These are phyloP conservation scores for Zaprionus capensis DNA, from an alignment of 1,140 invertebrate genomes.

Conservation along the genomic window DNA sequence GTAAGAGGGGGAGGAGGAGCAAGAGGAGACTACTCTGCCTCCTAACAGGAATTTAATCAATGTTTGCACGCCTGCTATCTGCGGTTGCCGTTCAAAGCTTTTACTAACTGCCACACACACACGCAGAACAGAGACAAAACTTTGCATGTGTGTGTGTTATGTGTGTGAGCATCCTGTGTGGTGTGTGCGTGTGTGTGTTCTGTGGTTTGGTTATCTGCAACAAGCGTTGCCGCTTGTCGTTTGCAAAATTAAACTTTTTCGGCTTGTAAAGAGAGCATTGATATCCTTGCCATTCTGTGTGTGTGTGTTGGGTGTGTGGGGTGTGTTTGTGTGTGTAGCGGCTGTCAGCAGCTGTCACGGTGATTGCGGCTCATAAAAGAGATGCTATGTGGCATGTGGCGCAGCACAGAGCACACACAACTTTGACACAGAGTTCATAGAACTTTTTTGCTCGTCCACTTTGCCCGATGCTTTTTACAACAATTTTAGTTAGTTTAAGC, in stretches of 20 bases:
- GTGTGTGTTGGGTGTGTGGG: slow-evolving; percentile 13
- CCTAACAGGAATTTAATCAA: slow-evolving; percentile 60
- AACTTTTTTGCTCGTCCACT: slow-evolving; percentile 15
- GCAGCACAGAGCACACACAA: slow-evolving; percentile 5
- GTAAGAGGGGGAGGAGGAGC: slow-evolving; percentile 7
- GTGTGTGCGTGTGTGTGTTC: slow-evolving; percentile 27
- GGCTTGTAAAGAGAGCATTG: slow-evolving; percentile 23
- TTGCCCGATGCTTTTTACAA: slow-evolving; percentile 11
- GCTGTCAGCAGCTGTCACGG: slow-evolving; percentile 22
- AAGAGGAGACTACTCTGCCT: not conserved
- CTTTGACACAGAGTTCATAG: slow-evolving; percentile 31
- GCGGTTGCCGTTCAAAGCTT: slow-evolving; percentile 18
- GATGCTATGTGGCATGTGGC: slow-evolving; percentile 32
- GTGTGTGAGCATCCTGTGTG: slow-evolving; percentile 12
- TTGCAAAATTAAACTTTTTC: slow-evolving; percentile 45
- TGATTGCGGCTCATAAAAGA: slow-evolving; percentile 36
- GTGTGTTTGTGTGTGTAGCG: slow-evolving; percentile 2
- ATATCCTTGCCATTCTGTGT: slow-evolving; percentile 7
- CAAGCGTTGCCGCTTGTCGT: slow-evolving; percentile 15
- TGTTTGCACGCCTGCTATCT: slow-evolving; percentile 55
- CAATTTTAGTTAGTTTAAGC: slow-evolving; percentile 18
- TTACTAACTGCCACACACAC: slow-evolving; percentile 13
- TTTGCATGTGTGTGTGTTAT: slow-evolving; percentile 25
- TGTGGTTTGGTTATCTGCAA: slow-evolving; percentile 39
- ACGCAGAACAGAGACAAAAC: slow-evolving; percentile 57